Evolutionary conservation across 1,140 invertebrate genomes (phyloP).

Genomic region (Latrodectus geometricus): DNA sequence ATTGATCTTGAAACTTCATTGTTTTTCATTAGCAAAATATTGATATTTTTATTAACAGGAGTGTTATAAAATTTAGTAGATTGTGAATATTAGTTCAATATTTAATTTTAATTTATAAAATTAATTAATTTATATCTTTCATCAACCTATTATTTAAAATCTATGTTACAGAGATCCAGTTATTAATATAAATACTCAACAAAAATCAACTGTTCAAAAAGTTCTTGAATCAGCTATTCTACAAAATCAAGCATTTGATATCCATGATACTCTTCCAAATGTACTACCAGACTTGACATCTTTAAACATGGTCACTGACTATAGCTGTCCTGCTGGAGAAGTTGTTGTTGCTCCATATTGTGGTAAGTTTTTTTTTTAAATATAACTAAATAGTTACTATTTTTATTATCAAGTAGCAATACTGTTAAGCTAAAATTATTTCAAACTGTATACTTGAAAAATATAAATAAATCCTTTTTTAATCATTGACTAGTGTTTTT

Average conservation of each 20-base stretch:
- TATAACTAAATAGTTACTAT: too few species aligned
- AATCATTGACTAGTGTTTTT: too few species aligned
- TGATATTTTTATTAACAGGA: too few species aligned
- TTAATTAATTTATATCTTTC: background rate
- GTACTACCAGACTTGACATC: conserved; percentile 93
- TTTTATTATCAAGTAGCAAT: too few species aligned
- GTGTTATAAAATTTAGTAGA: too few species aligned
- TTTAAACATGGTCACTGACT: conserved; percentile 85
- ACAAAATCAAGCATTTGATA: conserved; percentile 92
- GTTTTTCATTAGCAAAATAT: too few species aligned
- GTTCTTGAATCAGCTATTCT: conserved; percentile 88
- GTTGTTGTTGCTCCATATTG: conserved; percentile 92
- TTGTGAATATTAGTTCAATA: background rate
- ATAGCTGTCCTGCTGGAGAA: conserved; percentile 91
- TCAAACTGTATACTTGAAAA: too few species aligned
- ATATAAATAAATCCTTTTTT: too few species aligned
- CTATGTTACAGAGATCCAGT: conserved; percentile 83
- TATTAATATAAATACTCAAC: conserved; percentile 85
- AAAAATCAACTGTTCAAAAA: conserved; percentile 83
- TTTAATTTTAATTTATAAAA: background rate
- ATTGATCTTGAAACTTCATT: too few species aligned
- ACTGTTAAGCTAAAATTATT: too few species aligned
- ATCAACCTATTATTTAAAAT: background rate
- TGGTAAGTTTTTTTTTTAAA: conserved; percentile 75
- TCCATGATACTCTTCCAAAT: conserved; percentile 91